Conservation (phyloP, 2,888 invertebrate genomes). For the Achlya flavicornis region DNA sequence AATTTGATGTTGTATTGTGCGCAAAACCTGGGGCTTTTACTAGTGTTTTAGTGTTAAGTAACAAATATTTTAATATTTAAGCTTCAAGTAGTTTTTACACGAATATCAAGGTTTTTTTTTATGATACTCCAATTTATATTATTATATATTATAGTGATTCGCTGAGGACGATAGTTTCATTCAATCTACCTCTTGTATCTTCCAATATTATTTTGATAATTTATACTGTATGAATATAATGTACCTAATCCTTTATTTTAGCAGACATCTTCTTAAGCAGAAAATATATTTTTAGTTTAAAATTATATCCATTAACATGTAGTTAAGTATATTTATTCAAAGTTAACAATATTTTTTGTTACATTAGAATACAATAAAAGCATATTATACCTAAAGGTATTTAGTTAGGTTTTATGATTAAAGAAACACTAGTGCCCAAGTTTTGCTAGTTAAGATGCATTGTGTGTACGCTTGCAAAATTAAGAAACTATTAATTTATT, state of each 20-base stretch:
- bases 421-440: slow-evolving; percentile 66
- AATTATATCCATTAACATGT: neutral
- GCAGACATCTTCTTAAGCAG: neutral
- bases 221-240: slow-evolving; percentile 14
- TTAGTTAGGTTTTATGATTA: slow-evolving; percentile 16
- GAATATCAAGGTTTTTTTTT: neutral
- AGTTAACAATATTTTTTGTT: neutral
- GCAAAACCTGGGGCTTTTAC: slow-evolving; percentile 66
- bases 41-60: slow-evolving; percentile 55
- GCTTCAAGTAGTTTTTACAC: neutral
- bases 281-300: slow-evolving; percentile 1
- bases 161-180: neutral
- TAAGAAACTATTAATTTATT: slow-evolving; percentile 53
- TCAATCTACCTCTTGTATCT: slow-evolving; percentile 42
- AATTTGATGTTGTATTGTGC: slow-evolving; percentile 78
- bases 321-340: neutral
- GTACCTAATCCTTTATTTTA: neutral
- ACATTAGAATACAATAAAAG: neutral
- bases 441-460: slow-evolving; percentile 76
- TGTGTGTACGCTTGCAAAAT: slow-evolving; percentile 72
- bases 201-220: slow-evolving; percentile 31
- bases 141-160: neutral
- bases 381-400: neutral
- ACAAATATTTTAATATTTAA: slow-evolving; percentile 22
- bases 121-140: neutral